Conservation (phyloP, 2,113 vertebrate species). For the Nematolebias whitei region DNA sequence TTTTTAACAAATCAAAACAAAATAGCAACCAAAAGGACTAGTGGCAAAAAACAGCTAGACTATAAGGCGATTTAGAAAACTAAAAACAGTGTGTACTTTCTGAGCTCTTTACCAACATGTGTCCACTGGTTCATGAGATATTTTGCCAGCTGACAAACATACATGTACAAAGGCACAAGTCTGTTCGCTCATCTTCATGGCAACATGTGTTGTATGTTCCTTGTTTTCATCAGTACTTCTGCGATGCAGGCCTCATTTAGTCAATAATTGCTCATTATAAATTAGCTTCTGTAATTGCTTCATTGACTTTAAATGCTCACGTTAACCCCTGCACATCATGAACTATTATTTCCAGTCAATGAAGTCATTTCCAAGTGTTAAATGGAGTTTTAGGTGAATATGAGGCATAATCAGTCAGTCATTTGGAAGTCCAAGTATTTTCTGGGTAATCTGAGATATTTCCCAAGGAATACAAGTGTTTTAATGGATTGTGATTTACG, state of each 20-base stretch:
- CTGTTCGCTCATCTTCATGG: too few relatives aligned
- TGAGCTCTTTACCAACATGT: too few relatives aligned
- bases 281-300: constrained; percentile 3
- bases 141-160: too few relatives aligned
- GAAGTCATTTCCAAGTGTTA: constrained; percentile 20
- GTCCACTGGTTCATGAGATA: too few relatives aligned
- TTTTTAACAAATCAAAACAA: too few relatives aligned
- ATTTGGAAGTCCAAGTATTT: constrained; percentile 1
- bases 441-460: not conserved
- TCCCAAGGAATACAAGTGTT: too few relatives aligned
- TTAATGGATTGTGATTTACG: constrained; percentile 21
- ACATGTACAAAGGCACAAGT: too few relatives aligned
- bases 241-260: constrained; percentile 12
- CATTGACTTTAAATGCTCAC: not conserved
- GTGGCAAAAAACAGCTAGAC: too few relatives aligned
- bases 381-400: constrained; percentile 16
- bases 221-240: not conserved
- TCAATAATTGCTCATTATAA: constrained; percentile 35
- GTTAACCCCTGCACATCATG: not conserved
- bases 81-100: too few relatives aligned
- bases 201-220: not conserved
- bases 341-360: constrained; percentile 10
- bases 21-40: too few relatives aligned
- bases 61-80: too few relatives aligned
- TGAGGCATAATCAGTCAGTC: constrained; percentile 20